These are phyloP conservation scores for Mionectes macconnelli DNA, from an alignment of 2,113 vertebrate species.

Conservation along the genomic window DNA sequence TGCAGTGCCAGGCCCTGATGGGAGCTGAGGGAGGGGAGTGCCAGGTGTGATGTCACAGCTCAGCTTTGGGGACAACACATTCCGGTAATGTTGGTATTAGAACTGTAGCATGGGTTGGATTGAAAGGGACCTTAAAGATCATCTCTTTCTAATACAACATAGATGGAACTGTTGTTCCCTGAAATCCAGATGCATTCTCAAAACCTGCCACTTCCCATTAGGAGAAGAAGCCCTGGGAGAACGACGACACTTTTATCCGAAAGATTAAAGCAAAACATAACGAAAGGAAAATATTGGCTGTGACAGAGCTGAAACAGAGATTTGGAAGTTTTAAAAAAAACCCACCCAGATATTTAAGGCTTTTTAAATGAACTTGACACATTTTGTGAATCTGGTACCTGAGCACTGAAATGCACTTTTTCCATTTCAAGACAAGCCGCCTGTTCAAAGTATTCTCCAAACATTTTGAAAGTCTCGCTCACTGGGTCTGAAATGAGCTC, in stretches of 20 bases:
- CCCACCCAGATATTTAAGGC: neutral
- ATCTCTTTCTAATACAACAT: neutral
- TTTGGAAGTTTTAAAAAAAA: neutral
- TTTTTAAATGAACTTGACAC: neutral
- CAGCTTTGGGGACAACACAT: neutral
- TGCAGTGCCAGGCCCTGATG: neutral
- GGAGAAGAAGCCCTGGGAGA: neutral
- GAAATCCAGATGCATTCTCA: neutral
- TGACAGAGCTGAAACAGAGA: neutral
- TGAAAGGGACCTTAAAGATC: neutral
- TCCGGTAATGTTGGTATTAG: neutral
- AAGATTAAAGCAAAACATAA: slow-evolving; percentile 26
- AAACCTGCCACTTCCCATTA: neutral
- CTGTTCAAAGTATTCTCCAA: neutral
- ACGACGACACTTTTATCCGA: neutral
- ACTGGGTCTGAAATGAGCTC: accelerated
- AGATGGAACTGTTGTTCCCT: neutral
- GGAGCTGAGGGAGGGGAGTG: neutral
- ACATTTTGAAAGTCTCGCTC: neutral
- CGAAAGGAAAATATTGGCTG: neutral
- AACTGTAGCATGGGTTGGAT: neutral
- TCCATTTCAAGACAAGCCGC: neutral
- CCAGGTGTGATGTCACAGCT: neutral
- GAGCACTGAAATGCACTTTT: neutral
- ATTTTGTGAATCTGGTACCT: neutral